Percentiles rank a stretch among this genome's conserved stretches.
Evolutionary conservation across 2,797 vertebrate genomes (phyloP).

Genomic region (Premnoplex brunnescens): DNA sequence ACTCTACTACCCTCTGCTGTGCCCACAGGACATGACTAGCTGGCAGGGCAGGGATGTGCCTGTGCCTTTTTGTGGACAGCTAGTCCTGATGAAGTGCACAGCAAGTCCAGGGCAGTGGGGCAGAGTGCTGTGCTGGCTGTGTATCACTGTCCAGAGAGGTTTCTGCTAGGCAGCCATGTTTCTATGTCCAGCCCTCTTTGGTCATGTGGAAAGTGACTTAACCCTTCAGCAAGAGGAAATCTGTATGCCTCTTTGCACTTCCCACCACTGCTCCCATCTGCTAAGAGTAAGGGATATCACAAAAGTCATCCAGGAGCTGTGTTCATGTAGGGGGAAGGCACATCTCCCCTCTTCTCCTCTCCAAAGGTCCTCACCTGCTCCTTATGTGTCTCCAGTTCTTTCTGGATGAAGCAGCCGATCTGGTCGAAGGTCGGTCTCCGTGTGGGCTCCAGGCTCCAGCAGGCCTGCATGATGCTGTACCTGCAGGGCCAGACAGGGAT

Average conservation of each 20-base stretch:
- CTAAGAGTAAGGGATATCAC: background rate
- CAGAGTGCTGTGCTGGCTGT: background rate
- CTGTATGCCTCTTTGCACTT: background rate
- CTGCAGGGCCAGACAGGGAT: constrained; percentile 68
- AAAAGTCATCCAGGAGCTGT: background rate
- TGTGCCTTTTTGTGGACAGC: background rate
- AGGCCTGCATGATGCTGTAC: constrained; percentile 93
- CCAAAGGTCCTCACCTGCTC: constrained; percentile 74
- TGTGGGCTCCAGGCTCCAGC: constrained; percentile 93
- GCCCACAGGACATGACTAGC: background rate
- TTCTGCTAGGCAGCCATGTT: background rate
- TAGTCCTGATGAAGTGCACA: background rate
- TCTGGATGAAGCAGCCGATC: constrained; percentile 86
- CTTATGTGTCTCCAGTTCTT: constrained; percentile 75
- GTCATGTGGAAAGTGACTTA: background rate
- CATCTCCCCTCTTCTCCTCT: background rate
- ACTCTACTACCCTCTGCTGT: background rate
- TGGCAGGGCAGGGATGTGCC: background rate
- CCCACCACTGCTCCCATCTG: background rate
- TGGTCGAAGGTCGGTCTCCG: constrained; percentile 88
- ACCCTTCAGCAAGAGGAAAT: background rate
- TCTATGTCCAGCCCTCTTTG: background rate
- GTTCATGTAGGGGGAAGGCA: background rate
- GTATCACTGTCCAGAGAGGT: background rate
- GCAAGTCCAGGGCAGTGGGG: background rate